Evolutionary conservation across 2,888 invertebrate species (phyloP), one percentile per base, ranked within the genome.

Genomic region (Dolichomitus sp.): DNA sequence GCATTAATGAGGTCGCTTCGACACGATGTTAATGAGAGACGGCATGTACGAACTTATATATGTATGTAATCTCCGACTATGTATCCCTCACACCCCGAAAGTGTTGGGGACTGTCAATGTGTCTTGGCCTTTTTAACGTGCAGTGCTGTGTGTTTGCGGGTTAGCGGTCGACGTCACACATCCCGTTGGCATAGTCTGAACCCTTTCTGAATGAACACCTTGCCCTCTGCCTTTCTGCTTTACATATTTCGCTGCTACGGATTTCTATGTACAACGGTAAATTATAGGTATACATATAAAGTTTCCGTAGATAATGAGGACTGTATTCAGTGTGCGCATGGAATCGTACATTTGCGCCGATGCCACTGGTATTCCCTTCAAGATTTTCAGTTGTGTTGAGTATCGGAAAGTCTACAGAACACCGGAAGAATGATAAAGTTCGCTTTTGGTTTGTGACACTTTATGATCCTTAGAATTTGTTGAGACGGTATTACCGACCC

Each of bases 1-100:
- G 81, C 84, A 70, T 87, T 88, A 88, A 89, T 87, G 88, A 89
- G 87, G 87, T 86, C 88, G 84, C 85, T 79, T 61, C 77, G 79
- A 75, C 76, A 70, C 74, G 80, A 87, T 82, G 84, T 85, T 88
- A 87, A 89, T 87, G 88, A 88, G 85, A 86, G 81, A 70, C 68
- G 66, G 42, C 63, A 66, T 80, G 54, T 61, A 57, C 69, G 50
- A 27, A 23, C 30, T 45, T 27, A 19, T 57, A 57, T 57, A 30
- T 52, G 65, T 42, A 63, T 45, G 69, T 50, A 59, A 33, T 80
- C 65, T 74, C 61, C 45, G 40, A 61, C 52, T 27, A 68, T 59
- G 30, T 9, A 57, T 48, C 45, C 14, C 19, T 48, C 57, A 63
- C 66, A 59, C 74, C 66, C 23, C 27, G n/a, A 50, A 65, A 79